phyloP scores from a whole-genome alignment of 2,888 invertebrate genomes.

The Hirtodrosophila duncani region DNA sequence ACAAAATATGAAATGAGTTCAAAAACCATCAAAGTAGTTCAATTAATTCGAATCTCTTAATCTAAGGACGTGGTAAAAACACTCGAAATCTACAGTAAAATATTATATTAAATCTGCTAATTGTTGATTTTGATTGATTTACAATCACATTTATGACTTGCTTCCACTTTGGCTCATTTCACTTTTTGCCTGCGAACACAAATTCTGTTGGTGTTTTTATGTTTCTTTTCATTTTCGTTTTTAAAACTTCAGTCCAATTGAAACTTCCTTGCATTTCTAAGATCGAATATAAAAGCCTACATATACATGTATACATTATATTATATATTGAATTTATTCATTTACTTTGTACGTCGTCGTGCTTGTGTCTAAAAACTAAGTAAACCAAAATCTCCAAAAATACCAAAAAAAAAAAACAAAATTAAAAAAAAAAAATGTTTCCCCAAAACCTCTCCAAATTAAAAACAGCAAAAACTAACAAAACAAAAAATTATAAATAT shows the following conservation, averaged over 20 bases:
- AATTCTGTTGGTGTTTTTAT: slow-evolving; percentile 31
- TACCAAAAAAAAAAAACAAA: slow-evolving; percentile 12
- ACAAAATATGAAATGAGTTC: not conserved
- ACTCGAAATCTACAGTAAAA: no score
- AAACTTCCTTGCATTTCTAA: slow-evolving; percentile 59
- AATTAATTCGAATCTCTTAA: no score
- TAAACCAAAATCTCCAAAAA: slow-evolving; percentile 40
- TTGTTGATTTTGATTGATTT: no score
- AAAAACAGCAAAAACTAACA: slow-evolving; percentile 22
- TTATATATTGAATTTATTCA: slow-evolving; percentile 52
- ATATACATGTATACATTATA: slow-evolving; percentile 39
- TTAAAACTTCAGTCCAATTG: no score
- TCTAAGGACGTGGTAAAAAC: no score
- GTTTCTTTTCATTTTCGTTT: slow-evolving; percentile 46
- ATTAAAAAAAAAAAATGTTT: slow-evolving; percentile 11
- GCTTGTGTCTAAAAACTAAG: slow-evolving; percentile 67
- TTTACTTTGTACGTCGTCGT: slow-evolving; percentile 66
- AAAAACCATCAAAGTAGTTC: no score
- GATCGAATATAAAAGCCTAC: slow-evolving; percentile 53
- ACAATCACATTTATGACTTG: no score
- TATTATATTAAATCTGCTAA: no score
- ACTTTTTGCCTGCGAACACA: no score
- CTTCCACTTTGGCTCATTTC: not conserved
- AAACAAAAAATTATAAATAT: no score
- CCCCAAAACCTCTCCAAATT: not conserved